Evolutionary conservation across 2,888 invertebrate genomes (phyloP), one percentile per base, ranked within the genome.

Genomic region (Volucella inflata): DNA sequence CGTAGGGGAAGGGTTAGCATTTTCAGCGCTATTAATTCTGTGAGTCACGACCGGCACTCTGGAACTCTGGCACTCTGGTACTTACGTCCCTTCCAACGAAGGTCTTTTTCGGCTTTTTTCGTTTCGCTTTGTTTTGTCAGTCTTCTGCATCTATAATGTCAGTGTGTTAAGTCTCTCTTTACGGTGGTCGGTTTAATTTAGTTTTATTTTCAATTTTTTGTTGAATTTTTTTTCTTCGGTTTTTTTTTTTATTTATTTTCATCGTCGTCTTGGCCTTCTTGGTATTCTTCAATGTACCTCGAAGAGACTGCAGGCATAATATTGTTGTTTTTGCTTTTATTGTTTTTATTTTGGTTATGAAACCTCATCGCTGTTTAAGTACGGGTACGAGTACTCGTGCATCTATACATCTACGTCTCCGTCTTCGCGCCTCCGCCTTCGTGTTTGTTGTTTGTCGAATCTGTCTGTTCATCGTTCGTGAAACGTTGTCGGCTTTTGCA

Each of bases 1-100:
- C 40, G 21, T 42, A 21, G 76, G 60, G 75, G 57, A 74, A 36
- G 74, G 62, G 74, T 59, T 75, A 68, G 72, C 76, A 81, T 87
- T 87, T 83, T 83, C 72, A 70, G 81, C 87, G 80, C 83, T 87
- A 87, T 87, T 88, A 88, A 87, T 88, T 88, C 87, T 82, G 68
- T 87, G 87, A 88, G 82, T 88, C 89, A 89, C 88, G 88, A 88
- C 78, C 55, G 71, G 71, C 53, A 67, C 14, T 44, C 17, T 30
- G 30, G 6, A 0, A 30, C 30, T 30, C 30, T 30, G 30, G 6
- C 30, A 30, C 30, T 30, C 30, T 30, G 30, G 30, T 6, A 30
- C 57, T 78, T 74, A 72, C 65, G 79, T 67, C 65, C 55, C 2
- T 12, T 51, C 57, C 51, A 44, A 60, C 38, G 64, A 77, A 72